Evolutionary conservation across 2,888 invertebrate genomes (phyloP).

Genomic region (Coleophora flavipennella): DNA sequence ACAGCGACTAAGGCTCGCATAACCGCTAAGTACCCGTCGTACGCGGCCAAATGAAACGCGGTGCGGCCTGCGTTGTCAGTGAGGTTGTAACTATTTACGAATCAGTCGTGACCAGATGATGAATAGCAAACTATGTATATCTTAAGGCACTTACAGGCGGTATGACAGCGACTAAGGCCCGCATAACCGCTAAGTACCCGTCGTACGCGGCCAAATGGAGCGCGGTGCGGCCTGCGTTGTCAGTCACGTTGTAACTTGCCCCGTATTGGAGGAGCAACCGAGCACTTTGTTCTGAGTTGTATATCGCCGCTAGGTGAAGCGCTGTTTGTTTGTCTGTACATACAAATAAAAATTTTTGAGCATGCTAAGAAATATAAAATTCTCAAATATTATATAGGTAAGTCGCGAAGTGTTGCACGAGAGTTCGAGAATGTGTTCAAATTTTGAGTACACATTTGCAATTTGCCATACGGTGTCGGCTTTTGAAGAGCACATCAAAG

Average conservation of each 20-base stretch:
- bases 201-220: slow-evolving; percentile 53
- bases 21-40: no score
- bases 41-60: slow-evolving; percentile 16
- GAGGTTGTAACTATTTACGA: not conserved
- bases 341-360: no score
- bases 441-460: no score
- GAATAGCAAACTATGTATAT: no score
- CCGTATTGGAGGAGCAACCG: slow-evolving; percentile 27
- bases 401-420: no score
- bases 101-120: no score
- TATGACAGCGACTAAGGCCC: slow-evolving; percentile 22
- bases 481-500: no score
- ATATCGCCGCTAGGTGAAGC: slow-evolving; percentile 40
- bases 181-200: slow-evolving; percentile 25
- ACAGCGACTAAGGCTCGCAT: no score
- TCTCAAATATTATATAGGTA: no score
- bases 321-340: slow-evolving; percentile 41
- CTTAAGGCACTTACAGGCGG: slow-evolving; percentile 1
- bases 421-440: no score
- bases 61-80: slow-evolving; percentile 12
- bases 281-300: slow-evolving; percentile 23
- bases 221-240: slow-evolving; percentile 40
- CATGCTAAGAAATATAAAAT: no score
- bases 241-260: slow-evolving; percentile 28
- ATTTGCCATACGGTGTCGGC: no score